A percentile compares a stretch with the other conserved stretches of the same genome.
phyloP scores from a whole-genome alignment of 2,113 vertebrate species.

The Macroglossus sobrinus region DNA sequence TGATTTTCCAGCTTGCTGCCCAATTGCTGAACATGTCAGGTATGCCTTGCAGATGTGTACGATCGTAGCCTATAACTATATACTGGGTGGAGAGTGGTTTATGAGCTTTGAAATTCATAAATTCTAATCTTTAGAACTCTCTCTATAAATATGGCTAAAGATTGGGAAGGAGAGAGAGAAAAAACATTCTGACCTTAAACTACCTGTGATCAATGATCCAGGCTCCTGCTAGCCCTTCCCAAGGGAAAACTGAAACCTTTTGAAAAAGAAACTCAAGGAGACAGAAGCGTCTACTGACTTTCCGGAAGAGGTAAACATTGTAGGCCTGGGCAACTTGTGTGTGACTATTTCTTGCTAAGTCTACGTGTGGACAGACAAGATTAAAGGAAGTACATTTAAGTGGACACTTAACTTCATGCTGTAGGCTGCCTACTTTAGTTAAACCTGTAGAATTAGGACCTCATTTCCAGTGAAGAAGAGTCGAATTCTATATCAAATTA shows the following conservation, averaged over 20 bases:
- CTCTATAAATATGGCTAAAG: slow-evolving; percentile 39
- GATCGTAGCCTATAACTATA: not conserved
- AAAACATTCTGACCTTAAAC: slow-evolving; percentile 63
- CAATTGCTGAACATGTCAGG: not conserved
- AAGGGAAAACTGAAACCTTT: slow-evolving; percentile 63
- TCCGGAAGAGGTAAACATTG: not conserved
- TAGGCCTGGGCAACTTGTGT: not conserved
- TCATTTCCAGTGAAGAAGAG: not conserved
- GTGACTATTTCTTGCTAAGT: not conserved
- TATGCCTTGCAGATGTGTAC: not conserved
- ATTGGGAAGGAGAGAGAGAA: slow-evolving; percentile 13
- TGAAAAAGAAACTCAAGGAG: slow-evolving; percentile 61
- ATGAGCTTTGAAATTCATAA: slow-evolving; percentile 38
- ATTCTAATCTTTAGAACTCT: slow-evolving; percentile 40
- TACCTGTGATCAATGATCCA: slow-evolving; percentile 50
- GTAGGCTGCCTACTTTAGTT: not conserved
- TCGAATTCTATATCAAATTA: not conserved
- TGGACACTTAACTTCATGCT: not conserved
- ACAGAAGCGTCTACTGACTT: slow-evolving; percentile 29
- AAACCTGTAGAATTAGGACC: not conserved
- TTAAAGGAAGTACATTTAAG: not conserved
- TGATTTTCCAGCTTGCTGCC: slow-evolving; percentile 39
- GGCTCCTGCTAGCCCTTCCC: not conserved
- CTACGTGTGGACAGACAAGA: not conserved
- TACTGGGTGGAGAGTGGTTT: slow-evolving; percentile 14